phyloP scores from a whole-genome alignment of 2,888 invertebrate genomes.

The Drosophila mimica region DNA sequence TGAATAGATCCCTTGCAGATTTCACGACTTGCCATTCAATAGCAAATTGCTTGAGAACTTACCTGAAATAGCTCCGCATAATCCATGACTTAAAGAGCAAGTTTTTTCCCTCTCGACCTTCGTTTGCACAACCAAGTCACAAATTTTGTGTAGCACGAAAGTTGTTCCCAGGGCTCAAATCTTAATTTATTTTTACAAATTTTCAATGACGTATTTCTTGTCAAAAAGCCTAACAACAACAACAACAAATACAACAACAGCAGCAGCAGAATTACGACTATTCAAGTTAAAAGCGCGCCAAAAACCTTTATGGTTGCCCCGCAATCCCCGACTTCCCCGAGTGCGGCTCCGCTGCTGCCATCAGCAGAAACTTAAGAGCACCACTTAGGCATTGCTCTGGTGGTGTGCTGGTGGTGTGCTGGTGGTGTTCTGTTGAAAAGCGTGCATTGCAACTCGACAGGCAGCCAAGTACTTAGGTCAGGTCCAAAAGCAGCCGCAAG shows the following conservation, averaged over 20 bases:
- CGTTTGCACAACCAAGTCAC: conserved; percentile 9
- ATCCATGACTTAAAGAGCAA: conserved; percentile 9
- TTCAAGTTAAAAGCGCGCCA: conserved; percentile 66
- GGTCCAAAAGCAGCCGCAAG: conserved; percentile 66
- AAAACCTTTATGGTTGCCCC: conserved; percentile 54
- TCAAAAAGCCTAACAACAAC: conserved; percentile 46
- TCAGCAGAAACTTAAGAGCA: conserved; percentile 78
- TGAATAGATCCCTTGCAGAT: conserved; percentile 22
- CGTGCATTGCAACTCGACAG: conserved; percentile 43
- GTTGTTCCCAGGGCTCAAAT: background rate
- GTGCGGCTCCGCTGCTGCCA: conserved; percentile 57
- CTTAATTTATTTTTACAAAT: conserved; percentile 22
- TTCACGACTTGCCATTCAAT: background rate
- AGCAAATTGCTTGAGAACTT: background rate
- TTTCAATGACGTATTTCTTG: conserved; percentile 61
- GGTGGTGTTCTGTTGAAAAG: conserved; percentile 47
- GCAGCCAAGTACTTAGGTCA: conserved; percentile 68
- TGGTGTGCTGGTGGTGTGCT: conserved; percentile 13
- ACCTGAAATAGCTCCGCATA: conserved; percentile 1
- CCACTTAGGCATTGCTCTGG: conserved; percentile 55
- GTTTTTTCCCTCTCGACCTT: conserved; percentile 35
- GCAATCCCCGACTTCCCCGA: background rate
- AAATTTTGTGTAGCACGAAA: conserved; percentile 15
- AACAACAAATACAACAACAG: conserved; percentile 15
- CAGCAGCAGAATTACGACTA: conserved; percentile 33